Percentiles rank a stretch among this genome's conserved stretches.
Evolutionary conservation across 2,797 vertebrate genomes (phyloP).

Genomic region (Cirrhinus molitorella): DNA sequence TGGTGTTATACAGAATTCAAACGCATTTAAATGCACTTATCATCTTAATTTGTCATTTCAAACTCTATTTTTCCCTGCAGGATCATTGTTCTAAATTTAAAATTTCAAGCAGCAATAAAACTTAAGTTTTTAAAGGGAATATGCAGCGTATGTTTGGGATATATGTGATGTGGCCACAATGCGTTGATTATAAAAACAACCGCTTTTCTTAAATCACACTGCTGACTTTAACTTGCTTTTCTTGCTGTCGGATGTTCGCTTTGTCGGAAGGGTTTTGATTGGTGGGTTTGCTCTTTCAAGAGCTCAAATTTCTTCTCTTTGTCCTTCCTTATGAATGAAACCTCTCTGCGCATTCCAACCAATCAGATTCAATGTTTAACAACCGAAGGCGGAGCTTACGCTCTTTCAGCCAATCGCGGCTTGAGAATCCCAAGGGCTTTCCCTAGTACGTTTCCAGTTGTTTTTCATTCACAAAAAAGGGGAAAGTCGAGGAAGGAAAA

Average conservation of each 20-base stretch:
- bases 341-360: slow-evolving; percentile 69
- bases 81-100: neutral
- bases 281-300: slow-evolving; percentile 82
- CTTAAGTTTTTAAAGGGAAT: neutral
- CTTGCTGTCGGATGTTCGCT: slow-evolving; percentile 70
- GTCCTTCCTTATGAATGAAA: slow-evolving; percentile 87
- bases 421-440: slow-evolving; percentile 62
- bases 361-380: slow-evolving; percentile 73
- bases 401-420: slow-evolving; percentile 68
- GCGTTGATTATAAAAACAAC: too few relatives aligned
- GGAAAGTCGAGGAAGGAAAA: slow-evolving; percentile 68
- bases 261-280: slow-evolving; percentile 74
- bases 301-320: slow-evolving; percentile 83
- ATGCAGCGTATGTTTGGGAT: too few relatives aligned
- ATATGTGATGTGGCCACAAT: too few relatives aligned
- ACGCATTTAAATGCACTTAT: too few relatives aligned
- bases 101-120: neutral
- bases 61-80: neutral
- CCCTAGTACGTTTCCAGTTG: slow-evolving; percentile 82
- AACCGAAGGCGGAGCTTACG: slow-evolving; percentile 72
- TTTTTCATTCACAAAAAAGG: slow-evolving; percentile 89
- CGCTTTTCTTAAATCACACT: slow-evolving; percentile 60
- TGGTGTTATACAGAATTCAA: neutral
- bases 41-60: neutral
- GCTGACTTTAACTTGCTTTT: slow-evolving; percentile 72